Evolutionary conservation across 2,113 vertebrate species (phyloP).

Genomic region (Barbus barbus): DNA sequence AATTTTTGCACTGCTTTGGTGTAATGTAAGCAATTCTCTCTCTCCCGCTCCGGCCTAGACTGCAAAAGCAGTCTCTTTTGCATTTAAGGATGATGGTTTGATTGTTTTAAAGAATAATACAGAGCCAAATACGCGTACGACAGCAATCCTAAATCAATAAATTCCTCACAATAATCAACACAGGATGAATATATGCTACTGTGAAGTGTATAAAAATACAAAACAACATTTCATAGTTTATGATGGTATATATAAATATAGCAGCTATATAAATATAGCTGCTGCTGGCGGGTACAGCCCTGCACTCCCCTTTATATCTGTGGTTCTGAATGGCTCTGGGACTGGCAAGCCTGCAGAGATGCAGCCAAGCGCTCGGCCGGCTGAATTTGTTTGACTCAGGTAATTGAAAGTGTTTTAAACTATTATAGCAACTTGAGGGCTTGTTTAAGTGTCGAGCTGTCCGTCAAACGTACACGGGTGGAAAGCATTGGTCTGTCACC

Average conservation of each 20-base stretch:
- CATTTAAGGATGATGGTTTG: conserved; percentile 19
- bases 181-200: background rate
- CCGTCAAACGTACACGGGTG: conserved; percentile 89
- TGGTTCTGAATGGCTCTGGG: conserved; percentile 16
- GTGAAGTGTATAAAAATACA: background rate
- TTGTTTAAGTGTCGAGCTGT: conserved; percentile 99
- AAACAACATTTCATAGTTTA: background rate
- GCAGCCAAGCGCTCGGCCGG: conserved; percentile 84
- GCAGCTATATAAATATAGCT: conserved; percentile 10
- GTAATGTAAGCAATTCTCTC: conserved; percentile 31
- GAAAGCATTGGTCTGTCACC: conserved; percentile 96
- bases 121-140: background rate
- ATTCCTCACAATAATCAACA: background rate
- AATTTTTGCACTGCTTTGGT: conserved; percentile 24
- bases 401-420: conserved; percentile 99
- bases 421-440: conserved; percentile 99
- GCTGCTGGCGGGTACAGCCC: background rate
- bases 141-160: conserved; percentile 14
- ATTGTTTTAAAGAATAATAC: conserved; percentile 32
- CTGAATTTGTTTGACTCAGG: conserved; percentile 99
- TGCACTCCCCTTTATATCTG: background rate
- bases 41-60: conserved; percentile 5
- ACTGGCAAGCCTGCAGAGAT: conserved; percentile 66
- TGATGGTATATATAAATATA: too few relatives aligned
- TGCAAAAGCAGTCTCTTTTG: conserved; percentile 19